phyloP scores from a whole-genome alignment of 1,140 invertebrate species.

The Linepithema humile region DNA sequence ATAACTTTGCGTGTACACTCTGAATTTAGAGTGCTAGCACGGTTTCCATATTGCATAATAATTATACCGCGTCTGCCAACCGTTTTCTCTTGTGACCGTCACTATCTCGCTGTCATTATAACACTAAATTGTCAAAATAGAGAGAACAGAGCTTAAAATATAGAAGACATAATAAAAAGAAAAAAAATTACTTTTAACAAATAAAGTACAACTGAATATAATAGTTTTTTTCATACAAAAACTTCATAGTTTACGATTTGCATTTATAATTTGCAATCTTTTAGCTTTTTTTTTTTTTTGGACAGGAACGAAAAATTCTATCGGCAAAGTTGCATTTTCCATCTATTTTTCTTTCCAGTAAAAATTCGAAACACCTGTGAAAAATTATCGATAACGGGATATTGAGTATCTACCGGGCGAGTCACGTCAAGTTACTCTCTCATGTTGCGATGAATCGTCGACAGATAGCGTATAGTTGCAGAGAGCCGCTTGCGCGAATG shows the following conservation, averaged over 20 bases:
- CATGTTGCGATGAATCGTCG: slow-evolving; percentile 1
- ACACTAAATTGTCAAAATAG: slow-evolving; percentile 3
- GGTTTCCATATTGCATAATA: slow-evolving; percentile 37
- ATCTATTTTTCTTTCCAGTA: background rate
- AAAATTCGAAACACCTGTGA: too few relatives aligned
- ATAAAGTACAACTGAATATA: background rate
- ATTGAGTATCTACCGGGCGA: background rate
- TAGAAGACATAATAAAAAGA: background rate
- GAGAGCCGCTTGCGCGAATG: background rate
- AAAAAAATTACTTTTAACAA: background rate
- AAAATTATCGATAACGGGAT: slow-evolving; percentile 2
- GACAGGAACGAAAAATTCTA: background rate
- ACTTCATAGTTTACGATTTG: too few relatives aligned
- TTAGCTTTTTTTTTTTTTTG: background rate
- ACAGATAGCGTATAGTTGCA: slow-evolving; percentile 37
- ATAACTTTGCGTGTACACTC: slow-evolving; percentile 20
- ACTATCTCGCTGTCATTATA: background rate
- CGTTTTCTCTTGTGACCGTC: background rate
- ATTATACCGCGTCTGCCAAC: slow-evolving; percentile 22
- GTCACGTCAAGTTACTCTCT: background rate
- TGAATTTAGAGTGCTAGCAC: slow-evolving; percentile 26
- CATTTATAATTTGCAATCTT: background rate
- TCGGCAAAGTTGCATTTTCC: background rate
- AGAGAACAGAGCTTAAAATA: background rate
- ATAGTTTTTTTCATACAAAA: background rate